These are phyloP conservation scores for Hypanus sabinus DNA, from an alignment of 2,113 vertebrate species.

Conservation along the genomic window DNA sequence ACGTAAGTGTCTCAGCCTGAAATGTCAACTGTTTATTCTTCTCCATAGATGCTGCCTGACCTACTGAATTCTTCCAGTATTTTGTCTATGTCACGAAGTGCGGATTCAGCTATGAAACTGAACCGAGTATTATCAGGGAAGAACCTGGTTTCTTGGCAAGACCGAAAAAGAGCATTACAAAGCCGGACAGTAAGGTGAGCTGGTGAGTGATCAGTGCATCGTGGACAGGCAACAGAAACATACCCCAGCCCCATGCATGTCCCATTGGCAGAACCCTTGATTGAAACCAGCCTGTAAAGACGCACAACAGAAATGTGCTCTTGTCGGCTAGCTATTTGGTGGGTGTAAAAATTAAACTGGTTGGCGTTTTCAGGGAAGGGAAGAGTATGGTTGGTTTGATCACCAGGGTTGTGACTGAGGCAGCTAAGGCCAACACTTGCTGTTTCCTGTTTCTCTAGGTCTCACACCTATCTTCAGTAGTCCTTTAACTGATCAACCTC, in stretches of 20 bases:
- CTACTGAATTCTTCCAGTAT: no score
- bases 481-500: background rate
- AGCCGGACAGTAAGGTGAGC: background rate
- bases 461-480: background rate
- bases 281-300: background rate
- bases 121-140: background rate
- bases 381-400: no score
- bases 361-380: background rate
- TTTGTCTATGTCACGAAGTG: no score
- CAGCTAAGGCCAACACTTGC: background rate
- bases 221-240: background rate
- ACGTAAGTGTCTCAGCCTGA: no score
- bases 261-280: background rate
- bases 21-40: no score
- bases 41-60: no score
- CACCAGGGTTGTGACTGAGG: background rate
- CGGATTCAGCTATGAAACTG: background rate
- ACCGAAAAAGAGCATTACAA: background rate
- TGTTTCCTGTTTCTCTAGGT: background rate
- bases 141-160: background rate
- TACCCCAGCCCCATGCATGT: background rate
- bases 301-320: no score
- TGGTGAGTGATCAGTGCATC: background rate
- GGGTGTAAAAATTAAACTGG: background rate
- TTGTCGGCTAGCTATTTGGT: background rate